A percentile compares a stretch with the other conserved stretches of the same genome.
These are phyloP conservation scores for Alligator mississippiensis DNA, from an alignment of 2,113 vertebrate genomes.

Conservation along the genomic window DNA sequence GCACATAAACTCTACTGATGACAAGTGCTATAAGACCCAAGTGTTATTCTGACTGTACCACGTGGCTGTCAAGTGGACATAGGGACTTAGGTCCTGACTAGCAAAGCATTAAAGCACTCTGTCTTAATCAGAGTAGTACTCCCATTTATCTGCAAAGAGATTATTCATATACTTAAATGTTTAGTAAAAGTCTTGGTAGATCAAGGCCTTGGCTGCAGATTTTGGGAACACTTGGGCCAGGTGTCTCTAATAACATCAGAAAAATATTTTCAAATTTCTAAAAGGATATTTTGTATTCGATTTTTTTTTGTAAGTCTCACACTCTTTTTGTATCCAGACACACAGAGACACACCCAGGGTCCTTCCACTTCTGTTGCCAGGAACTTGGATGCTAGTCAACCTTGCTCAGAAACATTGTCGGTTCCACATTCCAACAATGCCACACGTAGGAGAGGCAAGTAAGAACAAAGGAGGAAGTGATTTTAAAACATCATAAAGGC, in stretches of 20 bases:
- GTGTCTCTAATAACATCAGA: neutral
- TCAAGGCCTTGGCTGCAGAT: constrained; percentile 2
- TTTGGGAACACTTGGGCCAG: neutral
- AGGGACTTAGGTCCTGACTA: neutral
- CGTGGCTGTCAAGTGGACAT: neutral
- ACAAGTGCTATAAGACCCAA: neutral
- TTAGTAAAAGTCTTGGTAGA: constrained; percentile 19
- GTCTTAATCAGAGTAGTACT: constrained; percentile 3
- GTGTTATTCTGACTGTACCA: neutral
- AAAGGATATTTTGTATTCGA: neutral
- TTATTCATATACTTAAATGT: constrained; percentile 6
- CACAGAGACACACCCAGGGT: no score
- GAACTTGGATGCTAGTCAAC: no score
- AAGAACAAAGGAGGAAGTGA: no score
- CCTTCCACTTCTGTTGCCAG: no score
- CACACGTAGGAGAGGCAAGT: no score
- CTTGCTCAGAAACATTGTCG: no score
- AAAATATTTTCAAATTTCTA: neutral
- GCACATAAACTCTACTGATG: neutral
- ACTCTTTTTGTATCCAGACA: no score
- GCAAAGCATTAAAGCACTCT: neutral
- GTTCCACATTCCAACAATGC: no score
- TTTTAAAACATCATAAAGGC: no score
- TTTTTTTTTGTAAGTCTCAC: no score
- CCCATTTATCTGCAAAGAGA: constrained; percentile 36